Evolutionary conservation across 2,888 invertebrate species (phyloP), one percentile per base, ranked within the genome.

Genomic region (Microchrysa polita): DNA sequence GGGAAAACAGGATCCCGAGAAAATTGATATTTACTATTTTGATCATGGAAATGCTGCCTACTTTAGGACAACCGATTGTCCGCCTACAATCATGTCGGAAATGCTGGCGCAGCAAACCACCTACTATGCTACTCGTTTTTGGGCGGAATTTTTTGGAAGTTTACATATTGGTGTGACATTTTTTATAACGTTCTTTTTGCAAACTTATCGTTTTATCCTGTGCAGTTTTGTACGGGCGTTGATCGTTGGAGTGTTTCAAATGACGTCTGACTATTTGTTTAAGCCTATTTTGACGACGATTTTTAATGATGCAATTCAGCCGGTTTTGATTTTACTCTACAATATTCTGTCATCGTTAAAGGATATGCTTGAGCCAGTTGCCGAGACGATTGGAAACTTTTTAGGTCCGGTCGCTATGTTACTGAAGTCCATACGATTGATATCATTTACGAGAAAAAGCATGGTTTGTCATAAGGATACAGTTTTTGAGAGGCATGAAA

Each of bases 281-380:
- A 92, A 91, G 82, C 93, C 93, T 10, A 81, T 88, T 63, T 80
- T 91, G 73, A 88, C 90, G 5, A 88, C 89, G 53, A 71, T 88
- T 27, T 90, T 89, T 79, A 90, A 90, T 84, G 90, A 90, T 2
- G 79, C 90, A 59, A 81, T 92, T 76, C 92, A 91, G 80, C 93
- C 93, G 16, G 82, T 88, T 44, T 82, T 93, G 77, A 91, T 91
- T 79, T 87, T 91, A 78, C 78, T 88, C 10, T 89, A 88, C 77
- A 91, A 91, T 80, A 83, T 89, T 44, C 84, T 87, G 23, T 88
- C 89, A 1, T 91, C 90, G 1, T 53, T 89, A 34, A 86, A 90
- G 23, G 90, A 89, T 81, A 87, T 90, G 75, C 86, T 89, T 79
- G 87, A 88, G 74, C 91, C 91, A 0, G 79, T 91, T 16, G 88